A percentile compares a stretch with the other conserved stretches of the same genome.
phyloP scores from a whole-genome alignment of 2,888 invertebrate species.

The Trichogramma dendrolimi region DNA sequence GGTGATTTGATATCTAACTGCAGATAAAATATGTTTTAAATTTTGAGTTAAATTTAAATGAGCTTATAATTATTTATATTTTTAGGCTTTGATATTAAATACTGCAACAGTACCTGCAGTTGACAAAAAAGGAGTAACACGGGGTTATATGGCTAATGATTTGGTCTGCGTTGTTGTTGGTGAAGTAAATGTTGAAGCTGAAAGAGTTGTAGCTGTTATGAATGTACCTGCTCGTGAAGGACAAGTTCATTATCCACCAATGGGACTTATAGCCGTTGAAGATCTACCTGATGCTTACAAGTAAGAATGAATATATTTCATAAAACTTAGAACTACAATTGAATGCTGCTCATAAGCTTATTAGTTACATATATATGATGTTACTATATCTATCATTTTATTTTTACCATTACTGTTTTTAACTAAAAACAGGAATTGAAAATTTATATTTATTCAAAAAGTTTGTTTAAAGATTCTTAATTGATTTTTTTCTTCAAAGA shows the following conservation, averaged over 20 bases:
- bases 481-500: too few relatives aligned
- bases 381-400: too few relatives aligned
- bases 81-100: constrained; percentile 49
- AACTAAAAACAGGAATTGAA: too few relatives aligned
- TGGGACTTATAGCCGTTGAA: constrained; percentile 78
- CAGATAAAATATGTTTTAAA: constrained; percentile 1
- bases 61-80: background rate
- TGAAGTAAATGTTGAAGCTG: constrained; percentile 79
- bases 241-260: constrained; percentile 67
- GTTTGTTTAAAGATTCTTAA: too few relatives aligned
- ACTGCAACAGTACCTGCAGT: constrained; percentile 67
- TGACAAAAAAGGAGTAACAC: constrained; percentile 75
- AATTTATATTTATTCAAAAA: too few relatives aligned
- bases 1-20: constrained; percentile 48
- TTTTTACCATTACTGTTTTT: too few relatives aligned
- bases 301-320: constrained; percentile 57
- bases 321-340: background rate
- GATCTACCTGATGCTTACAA: constrained; percentile 80
- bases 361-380: too few relatives aligned
- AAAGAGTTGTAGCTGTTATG: constrained; percentile 85
- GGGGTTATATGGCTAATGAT: constrained; percentile 77
- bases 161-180: constrained; percentile 84
- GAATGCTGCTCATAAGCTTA: too few relatives aligned
- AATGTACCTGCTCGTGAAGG: constrained; percentile 71
- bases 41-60: background rate